Evolutionary conservation across 92 coral and sea anemone species (phyloP).

Genomic region (Porites cylindrica): DNA sequence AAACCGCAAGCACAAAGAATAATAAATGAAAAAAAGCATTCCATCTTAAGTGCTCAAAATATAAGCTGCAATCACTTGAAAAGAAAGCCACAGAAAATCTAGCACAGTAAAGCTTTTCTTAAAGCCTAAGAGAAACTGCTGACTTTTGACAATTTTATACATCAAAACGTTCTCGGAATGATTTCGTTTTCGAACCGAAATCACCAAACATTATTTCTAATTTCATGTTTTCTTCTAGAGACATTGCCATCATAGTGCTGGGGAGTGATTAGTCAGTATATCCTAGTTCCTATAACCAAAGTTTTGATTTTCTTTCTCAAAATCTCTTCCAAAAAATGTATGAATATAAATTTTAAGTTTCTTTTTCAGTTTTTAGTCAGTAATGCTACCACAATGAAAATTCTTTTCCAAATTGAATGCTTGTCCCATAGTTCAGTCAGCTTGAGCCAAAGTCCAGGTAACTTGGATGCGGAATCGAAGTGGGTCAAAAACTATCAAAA

Average conservation of each 20-base stretch:
- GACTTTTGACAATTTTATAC: not conserved
- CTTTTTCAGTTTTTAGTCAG: not conserved
- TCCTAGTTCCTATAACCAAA: no score
- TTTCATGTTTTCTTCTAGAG: not conserved
- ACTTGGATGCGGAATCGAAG: not conserved
- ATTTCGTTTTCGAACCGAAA: not conserved
- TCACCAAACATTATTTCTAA: not conserved
- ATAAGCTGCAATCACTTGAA: not conserved
- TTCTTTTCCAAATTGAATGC: not conserved
- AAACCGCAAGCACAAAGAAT: not conserved
- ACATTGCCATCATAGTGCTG: no score
- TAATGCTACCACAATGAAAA: not conserved
- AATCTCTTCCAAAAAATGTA: no score
- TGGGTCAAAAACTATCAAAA: not conserved
- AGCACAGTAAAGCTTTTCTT: not conserved
- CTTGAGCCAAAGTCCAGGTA: not conserved
- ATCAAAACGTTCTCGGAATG: not conserved
- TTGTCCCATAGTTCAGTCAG: not conserved
- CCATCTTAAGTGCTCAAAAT: not conserved
- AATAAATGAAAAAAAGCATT: no score
- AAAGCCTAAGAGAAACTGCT: not conserved
- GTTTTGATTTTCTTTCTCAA: no score
- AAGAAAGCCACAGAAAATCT: not conserved
- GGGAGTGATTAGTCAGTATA: no score
- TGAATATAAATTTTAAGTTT: not conserved